Evolutionary conservation across 1,140 invertebrate genomes (phyloP), one percentile per base, ranked within the genome.

Genomic region (Battus philenor): DNA sequence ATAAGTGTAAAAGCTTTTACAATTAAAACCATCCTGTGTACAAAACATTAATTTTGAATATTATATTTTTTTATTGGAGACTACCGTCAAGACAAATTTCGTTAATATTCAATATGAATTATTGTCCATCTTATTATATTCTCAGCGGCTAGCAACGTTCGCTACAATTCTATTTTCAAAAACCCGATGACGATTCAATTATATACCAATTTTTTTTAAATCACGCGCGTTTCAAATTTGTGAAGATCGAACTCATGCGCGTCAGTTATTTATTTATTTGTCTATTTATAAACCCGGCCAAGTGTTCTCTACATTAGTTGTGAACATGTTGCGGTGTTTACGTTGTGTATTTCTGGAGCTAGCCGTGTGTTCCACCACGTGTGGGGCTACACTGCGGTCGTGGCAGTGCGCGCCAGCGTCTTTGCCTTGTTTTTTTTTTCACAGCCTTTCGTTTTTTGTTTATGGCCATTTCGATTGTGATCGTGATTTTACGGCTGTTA

Each of bases 311-410:
- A 58, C 67, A 66, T 69, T 71, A 70, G 60, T 70, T 75, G 67
- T 66, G 63, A 80, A 82, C 76, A 78, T 72, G 68, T 72, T 73
- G 72, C 62, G 54, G 47, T 84, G 79, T 84, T 83, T 83, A 83
- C 68, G 44, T 61, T 68, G 70, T 50, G 59, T 83, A 83, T 83
- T 83, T 83, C 75, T 80, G 79, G 71, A 67, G 61, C 68, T 54
- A 44, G 50, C 67, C 67, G 66, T 70, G 75, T 72, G 72, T 74
- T 55, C 60, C 50, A 49, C 72, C 75, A 79, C 74, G 75, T 79
- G 79, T 70, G 76, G 70, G 60, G 11, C 30, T 29, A 16, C 32
- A 15, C 32, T 34, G 32, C 32, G 16, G 16, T 36, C 17, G 17
- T 39, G 36, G 22, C 22, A 26, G 36, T 26, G 16, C 34, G 36